Evolutionary conservation across 2,797 vertebrate genomes (phyloP).

Genomic region (Hephaestus fuliginosus): DNA sequence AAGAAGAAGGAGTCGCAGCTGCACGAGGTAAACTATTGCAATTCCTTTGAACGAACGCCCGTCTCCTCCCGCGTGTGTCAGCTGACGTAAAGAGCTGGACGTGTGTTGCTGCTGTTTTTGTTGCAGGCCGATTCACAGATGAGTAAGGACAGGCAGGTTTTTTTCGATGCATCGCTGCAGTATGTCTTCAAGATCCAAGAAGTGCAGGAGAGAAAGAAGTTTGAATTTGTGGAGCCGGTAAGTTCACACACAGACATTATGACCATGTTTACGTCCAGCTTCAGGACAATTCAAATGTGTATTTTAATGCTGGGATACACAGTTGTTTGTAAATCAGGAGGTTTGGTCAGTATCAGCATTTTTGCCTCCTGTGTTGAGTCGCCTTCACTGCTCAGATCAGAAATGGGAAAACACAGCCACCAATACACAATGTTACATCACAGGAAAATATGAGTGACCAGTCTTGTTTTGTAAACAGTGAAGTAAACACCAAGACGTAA

Average conservation of each 20-base stretch:
- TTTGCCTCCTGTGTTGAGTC: neutral
- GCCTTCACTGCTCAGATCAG: neutral
- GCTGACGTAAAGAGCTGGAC: neutral
- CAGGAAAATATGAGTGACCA: slow-evolving; percentile 31
- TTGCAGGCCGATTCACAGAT: slow-evolving; percentile 94
- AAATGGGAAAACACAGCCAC: neutral
- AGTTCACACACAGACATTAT: slow-evolving; percentile 68
- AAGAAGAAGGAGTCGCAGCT: slow-evolving; percentile 98
- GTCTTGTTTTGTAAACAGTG: slow-evolving; percentile 37
- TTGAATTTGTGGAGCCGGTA: slow-evolving; percentile 99
- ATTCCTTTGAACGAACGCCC: slow-evolving; percentile 2
- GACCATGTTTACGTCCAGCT: neutral
- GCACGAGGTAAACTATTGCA: slow-evolving; percentile 89
- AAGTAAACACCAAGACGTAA: slow-evolving; percentile 34
- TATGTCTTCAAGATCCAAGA: slow-evolving; percentile 99
- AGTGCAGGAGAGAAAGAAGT: slow-evolving; percentile 99
- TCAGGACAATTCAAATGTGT: neutral
- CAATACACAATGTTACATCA: neutral
- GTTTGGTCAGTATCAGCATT: neutral
- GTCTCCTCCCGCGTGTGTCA: slow-evolving; percentile 1
- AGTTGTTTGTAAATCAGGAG: neutral
- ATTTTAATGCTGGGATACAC: neutral
- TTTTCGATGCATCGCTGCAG: slow-evolving; percentile 96
- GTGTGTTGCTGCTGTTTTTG: slow-evolving; percentile 26
- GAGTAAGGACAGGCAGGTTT: slow-evolving; percentile 94